Conservation (phyloP, 2,113 vertebrate species). For the Bettongia penicillata region DNA sequence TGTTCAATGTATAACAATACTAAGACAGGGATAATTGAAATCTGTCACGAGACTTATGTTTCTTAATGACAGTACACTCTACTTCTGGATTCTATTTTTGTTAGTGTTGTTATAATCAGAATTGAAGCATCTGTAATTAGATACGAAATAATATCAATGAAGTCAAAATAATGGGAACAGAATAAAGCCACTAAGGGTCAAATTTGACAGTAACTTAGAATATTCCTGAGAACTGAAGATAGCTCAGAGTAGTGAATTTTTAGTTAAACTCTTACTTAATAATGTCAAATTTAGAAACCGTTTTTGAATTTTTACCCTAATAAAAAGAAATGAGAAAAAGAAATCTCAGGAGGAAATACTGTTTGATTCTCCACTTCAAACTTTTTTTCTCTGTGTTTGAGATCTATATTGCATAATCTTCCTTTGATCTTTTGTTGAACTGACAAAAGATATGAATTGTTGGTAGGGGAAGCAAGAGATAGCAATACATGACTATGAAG, state of each 20-base stretch:
- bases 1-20: background rate
- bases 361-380: slow-evolving; percentile 74
- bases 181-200: background rate
- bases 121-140: background rate
- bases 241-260: slow-evolving; percentile 3
- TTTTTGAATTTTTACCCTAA: slow-evolving; percentile 53
- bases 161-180: background rate
- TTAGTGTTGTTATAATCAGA: background rate
- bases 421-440: slow-evolving; percentile 68
- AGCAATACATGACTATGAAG: background rate
- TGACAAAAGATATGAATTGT: slow-evolving; percentile 56
- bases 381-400: slow-evolving; percentile 66
- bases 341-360: slow-evolving; percentile 62
- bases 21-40: background rate
- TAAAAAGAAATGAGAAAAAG: slow-evolving; percentile 64
- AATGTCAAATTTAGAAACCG: slow-evolving; percentile 49
- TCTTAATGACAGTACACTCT: background rate
- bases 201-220: slow-evolving; percentile 8
- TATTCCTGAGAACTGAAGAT: background rate
- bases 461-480: slow-evolving; percentile 29
- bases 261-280: slow-evolving; percentile 43
- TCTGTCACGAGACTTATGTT: background rate
- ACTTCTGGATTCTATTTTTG: background rate
- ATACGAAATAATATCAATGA: background rate
- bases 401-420: slow-evolving; percentile 69